Evolutionary conservation across 2,797 vertebrate genomes (phyloP).

Genomic region (Poecilia velifera): DNA sequence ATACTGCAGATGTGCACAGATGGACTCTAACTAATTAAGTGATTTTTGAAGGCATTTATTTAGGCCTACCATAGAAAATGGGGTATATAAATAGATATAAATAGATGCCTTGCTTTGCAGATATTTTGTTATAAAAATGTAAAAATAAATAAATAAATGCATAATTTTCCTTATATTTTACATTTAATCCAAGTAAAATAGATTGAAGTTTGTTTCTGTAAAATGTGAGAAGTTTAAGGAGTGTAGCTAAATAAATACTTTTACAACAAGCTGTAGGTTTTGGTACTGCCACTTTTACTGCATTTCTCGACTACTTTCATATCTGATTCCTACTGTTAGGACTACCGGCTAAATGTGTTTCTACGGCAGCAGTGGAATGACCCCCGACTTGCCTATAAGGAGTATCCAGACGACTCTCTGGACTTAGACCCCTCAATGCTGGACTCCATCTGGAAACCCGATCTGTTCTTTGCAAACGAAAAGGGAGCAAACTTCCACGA

Average conservation of each 20-base stretch:
- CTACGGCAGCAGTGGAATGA: slow-evolving; percentile 96
- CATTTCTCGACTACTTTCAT: not conserved
- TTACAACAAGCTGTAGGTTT: not conserved
- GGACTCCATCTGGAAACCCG: slow-evolving; percentile 97
- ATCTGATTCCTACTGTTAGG: slow-evolving; percentile 72
- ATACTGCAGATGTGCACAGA: not conserved
- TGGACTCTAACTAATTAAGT: not conserved
- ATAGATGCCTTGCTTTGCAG: not conserved
- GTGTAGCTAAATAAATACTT: not conserved
- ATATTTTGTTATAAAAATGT: not conserved
- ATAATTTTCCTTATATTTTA: not conserved
- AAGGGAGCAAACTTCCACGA: slow-evolving; percentile 96
- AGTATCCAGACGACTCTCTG: slow-evolving; percentile 93
- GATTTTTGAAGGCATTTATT: not conserved
- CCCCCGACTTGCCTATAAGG: slow-evolving; percentile 89
- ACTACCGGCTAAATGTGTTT: slow-evolving; percentile 94
- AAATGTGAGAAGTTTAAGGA: not conserved
- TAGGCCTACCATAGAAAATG: not conserved
- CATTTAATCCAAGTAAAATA: not conserved
- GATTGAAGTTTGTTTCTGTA: too few relatives aligned
- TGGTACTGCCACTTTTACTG: not conserved
- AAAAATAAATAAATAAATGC: not conserved
- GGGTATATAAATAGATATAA: not conserved
- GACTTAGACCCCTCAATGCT: slow-evolving; percentile 96
- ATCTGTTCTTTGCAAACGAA: slow-evolving; percentile 95